Percentiles rank a stretch among this genome's conserved stretches.
Evolutionary conservation across 2,113 vertebrate genomes (phyloP).

Genomic region (Mugil cephalus): DNA sequence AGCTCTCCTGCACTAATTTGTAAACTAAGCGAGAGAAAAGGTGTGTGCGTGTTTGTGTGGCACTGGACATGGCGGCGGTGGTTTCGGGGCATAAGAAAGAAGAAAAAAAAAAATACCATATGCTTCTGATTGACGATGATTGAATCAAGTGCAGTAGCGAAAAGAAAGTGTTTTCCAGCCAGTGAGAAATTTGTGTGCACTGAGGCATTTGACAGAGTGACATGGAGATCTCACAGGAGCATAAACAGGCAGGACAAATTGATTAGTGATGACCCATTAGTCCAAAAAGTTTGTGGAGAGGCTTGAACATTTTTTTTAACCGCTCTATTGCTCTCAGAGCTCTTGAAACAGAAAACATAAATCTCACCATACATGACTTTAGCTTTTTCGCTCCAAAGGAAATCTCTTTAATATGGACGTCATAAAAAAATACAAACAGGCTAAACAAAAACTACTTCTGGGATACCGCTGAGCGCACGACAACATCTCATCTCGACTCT

Average conservation of each 20-base stretch:
- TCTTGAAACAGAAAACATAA: slow-evolving; percentile 41
- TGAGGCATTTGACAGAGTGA: slow-evolving; percentile 67
- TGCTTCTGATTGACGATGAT: slow-evolving; percentile 76
- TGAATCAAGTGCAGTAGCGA: slow-evolving; percentile 72
- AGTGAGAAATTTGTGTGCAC: slow-evolving; percentile 53
- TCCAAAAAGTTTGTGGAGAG: slow-evolving; percentile 49
- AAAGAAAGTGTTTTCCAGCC: slow-evolving; percentile 48
- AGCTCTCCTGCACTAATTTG: slow-evolving; percentile 84
- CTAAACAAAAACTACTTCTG: slow-evolving; percentile 37
- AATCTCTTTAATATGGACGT: slow-evolving; percentile 48
- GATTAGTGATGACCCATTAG: slow-evolving; percentile 75
- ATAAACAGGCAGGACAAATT: slow-evolving; percentile 72
- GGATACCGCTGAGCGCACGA: slow-evolving; percentile 27
- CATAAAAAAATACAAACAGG: slow-evolving; percentile 42
- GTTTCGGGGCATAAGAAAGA: slow-evolving; percentile 6
- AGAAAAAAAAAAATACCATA: slow-evolving; percentile 48
- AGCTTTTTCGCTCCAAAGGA: slow-evolving; percentile 26
- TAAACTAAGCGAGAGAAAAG: slow-evolving; percentile 74
- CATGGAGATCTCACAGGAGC: slow-evolving; percentile 46
- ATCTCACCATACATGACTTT: slow-evolving; percentile 41
- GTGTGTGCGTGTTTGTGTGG: slow-evolving; percentile 58
- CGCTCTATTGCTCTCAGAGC: slow-evolving; percentile 15
- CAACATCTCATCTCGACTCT: slow-evolving; percentile 44
- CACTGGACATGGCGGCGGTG: slow-evolving; percentile 32
- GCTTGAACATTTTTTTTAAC: slow-evolving; percentile 37